A percentile compares a stretch with the other conserved stretches of the same genome.
phyloP scores from a whole-genome alignment of 2,797 vertebrate species.

The Lagocephalus sceleratus region DNA sequence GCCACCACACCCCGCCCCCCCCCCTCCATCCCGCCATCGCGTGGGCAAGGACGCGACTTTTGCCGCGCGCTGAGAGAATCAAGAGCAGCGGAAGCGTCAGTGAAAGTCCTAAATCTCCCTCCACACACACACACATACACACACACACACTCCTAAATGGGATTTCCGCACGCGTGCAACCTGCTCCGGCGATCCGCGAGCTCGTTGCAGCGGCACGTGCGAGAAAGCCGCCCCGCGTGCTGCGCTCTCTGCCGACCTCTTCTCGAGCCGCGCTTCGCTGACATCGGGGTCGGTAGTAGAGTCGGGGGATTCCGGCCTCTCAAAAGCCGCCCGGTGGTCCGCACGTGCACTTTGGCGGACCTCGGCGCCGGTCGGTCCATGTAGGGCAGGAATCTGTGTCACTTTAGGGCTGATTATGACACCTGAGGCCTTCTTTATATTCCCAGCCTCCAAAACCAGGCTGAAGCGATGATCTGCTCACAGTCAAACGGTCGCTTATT shows the following conservation, averaged over 20 bases:
- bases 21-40: conserved; percentile 32
- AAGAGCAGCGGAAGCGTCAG: conserved; percentile 5
- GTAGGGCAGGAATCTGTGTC: conserved; percentile 47
- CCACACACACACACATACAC: conserved; percentile 15
- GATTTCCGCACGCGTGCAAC: too few species aligned
- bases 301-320: too few species aligned
- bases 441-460: conserved; percentile 1
- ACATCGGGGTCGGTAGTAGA: too few species aligned
- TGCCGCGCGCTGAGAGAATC: conserved; percentile 5
- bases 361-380: conserved; percentile 40
- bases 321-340: too few species aligned
- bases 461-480: not conserved
- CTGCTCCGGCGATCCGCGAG: too few species aligned
- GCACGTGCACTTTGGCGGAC: too few species aligned
- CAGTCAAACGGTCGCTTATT: too few species aligned
- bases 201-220: too few species aligned
- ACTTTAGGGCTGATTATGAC: conserved; percentile 57
- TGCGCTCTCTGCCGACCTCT: too few species aligned
- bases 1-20: conserved; percentile 2
- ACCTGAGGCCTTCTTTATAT: conserved; percentile 27
- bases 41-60: conserved; percentile 63
- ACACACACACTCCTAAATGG: not conserved
- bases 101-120: conserved; percentile 50
- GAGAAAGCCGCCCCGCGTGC: too few species aligned
- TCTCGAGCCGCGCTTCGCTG: too few species aligned